Percentiles rank a stretch among this genome's conserved stretches.
phyloP scores from a whole-genome alignment of 2,797 vertebrate species.

The Sebastes baramenuke region DNA sequence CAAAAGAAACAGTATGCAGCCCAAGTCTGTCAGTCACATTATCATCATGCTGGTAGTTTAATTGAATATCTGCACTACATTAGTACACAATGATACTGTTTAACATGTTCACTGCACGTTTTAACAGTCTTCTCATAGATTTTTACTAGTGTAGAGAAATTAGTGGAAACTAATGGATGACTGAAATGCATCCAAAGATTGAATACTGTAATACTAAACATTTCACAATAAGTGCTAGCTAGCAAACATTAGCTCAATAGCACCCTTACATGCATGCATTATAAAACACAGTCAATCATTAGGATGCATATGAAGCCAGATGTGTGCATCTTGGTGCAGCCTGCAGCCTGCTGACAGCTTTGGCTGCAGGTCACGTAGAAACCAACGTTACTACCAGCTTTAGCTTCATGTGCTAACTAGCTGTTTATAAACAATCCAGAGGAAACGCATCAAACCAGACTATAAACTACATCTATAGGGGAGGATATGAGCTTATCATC shows the following conservation, averaged over 20 bases:
- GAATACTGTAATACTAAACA: not conserved
- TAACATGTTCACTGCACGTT: not conserved
- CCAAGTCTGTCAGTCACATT: not conserved
- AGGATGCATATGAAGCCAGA: not conserved
- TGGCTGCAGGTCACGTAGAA: slow-evolving; percentile 15
- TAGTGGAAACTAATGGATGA: not conserved
- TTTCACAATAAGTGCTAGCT: not conserved
- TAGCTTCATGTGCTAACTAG: slow-evolving; percentile 72
- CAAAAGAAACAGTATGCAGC: too few relatives aligned
- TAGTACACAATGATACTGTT: too few relatives aligned
- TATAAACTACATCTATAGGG: not conserved
- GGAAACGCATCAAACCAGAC: slow-evolving; percentile 17
- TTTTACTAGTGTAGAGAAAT: not conserved
- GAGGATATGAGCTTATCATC: not conserved
- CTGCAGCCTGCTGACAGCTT: slow-evolving; percentile 35
- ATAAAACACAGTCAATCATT: not conserved
- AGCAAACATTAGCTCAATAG: not conserved
- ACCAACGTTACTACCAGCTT: slow-evolving; percentile 23
- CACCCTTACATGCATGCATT: not conserved
- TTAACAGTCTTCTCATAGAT: fast-evolving
- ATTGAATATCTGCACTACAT: not conserved
- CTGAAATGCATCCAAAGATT: not conserved
- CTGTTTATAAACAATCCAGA: slow-evolving; percentile 36
- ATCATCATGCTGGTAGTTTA: not conserved
- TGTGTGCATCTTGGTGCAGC: not conserved